Evolutionary conservation across 1,140 invertebrate species (phyloP), one percentile per base, ranked within the genome.

Genomic region (Heliconius eleuchia): DNA sequence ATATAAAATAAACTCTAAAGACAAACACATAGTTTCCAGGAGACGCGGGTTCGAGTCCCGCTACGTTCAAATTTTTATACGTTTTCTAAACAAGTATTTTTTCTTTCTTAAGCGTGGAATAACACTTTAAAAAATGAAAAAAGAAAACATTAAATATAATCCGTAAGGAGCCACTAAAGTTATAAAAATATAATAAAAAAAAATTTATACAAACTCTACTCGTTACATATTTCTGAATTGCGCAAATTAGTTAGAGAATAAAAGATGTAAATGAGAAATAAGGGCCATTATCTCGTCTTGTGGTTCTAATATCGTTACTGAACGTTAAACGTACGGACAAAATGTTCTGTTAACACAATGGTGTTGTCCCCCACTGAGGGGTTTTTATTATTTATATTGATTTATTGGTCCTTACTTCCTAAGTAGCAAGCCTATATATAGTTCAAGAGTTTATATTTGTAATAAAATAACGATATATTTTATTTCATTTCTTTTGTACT

Each of bases 231-330:
- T 23, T 66, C 23, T 66, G 27, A 66, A 66, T 66, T 66, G 60
- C 30, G 8, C 57, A 76, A 70, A 76, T 75, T 76, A 70, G 52
- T 39, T 70, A 42, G n/a, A 19, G 57, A 30, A 76, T 76, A 34
- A 76, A 30, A 70, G 34, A 71, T 76, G 60, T 76, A 76, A 70
- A 46, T 60, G 23, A 50, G 11, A 76, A 76, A 76, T 50, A 9
- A 23, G 23, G 23, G n/a, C 74, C 23, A 76, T 76, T 71, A 76
- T 76, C 74, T 46, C 52, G 37, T 60, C 57, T 42, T 74, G 73
- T 23, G 74, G 60, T 76, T 66, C 13, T 66, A 71, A 71, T 70
- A 70, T 71, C 9, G 55, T 76, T 70, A 76, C 39, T 34, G 3
- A 2, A 34, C 34, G 34, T 34, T 46, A 70, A 75, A 76, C 39